A percentile compares a stretch with the other conserved stretches of the same genome.
Conservation (phyloP, 1,140 invertebrate genomes). For the Apis florea region DNA sequence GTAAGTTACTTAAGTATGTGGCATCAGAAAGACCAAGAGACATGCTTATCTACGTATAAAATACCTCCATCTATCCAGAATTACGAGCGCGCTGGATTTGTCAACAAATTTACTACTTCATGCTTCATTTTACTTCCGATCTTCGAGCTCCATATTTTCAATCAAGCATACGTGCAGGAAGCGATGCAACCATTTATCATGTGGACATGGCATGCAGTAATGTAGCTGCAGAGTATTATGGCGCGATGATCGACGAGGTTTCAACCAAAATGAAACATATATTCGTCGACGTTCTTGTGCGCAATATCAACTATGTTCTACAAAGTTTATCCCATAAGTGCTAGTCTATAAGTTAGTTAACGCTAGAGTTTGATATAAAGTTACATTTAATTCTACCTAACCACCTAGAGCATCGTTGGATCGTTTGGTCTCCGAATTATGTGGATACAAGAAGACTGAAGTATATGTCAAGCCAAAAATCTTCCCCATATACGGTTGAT, state of each 20-base stretch:
- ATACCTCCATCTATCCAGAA: constrained; percentile 37
- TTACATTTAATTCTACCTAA: constrained; percentile 75
- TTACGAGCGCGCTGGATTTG: constrained; percentile 27
- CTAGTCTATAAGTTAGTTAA: constrained; percentile 79
- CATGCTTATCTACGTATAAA: constrained; percentile 46
- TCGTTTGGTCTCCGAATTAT: constrained; percentile 54
- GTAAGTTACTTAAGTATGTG: constrained; percentile 53
- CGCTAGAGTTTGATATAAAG: constrained; percentile 75
- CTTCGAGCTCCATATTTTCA: constrained; percentile 32
- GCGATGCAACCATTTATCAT: constrained; percentile 31
- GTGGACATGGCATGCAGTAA: constrained; percentile 38
- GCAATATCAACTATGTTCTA: constrained; percentile 41
- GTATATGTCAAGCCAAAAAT: constrained; percentile 47
- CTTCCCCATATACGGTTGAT: constrained; percentile 29
- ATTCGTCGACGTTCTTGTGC: constrained; percentile 31
- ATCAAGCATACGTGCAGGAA: constrained; percentile 44
- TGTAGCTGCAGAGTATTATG: constrained; percentile 30
- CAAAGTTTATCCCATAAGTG: constrained; percentile 62
- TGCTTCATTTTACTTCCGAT: constrained; percentile 28
- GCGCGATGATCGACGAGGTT: constrained; percentile 50
- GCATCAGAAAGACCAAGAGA: constrained; percentile 55
- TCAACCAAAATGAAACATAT: constrained; percentile 43
- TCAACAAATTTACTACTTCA: constrained; percentile 30
- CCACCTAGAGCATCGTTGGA: constrained; percentile 78
- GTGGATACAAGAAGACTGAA: constrained; percentile 61